These are phyloP conservation scores for Holothuria glaberrima DNA, from an alignment of 35 echinoderm and acorn worm genomes.

Conservation along the genomic window DNA sequence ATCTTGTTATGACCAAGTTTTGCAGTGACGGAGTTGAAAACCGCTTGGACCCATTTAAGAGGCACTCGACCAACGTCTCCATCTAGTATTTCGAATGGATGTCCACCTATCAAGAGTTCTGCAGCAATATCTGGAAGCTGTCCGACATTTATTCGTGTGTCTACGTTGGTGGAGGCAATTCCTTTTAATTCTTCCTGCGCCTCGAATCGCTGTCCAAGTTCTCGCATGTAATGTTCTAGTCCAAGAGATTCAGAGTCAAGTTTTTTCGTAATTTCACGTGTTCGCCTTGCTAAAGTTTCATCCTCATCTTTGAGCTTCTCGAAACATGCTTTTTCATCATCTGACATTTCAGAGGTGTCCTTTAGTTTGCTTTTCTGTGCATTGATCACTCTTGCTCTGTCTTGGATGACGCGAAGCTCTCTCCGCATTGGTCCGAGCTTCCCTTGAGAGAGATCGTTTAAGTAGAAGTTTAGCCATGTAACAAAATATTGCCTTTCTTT, in stretches of 20 bases:
- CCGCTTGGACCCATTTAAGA: slow-evolving; percentile 40
- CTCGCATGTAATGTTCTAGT: slow-evolving; percentile 40
- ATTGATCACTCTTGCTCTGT: background rate
- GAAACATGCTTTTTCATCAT: background rate
- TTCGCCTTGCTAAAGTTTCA: background rate
- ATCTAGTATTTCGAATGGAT: slow-evolving; percentile 55
- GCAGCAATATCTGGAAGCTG: slow-evolving; percentile 41
- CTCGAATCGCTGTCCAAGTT: slow-evolving; percentile 45
- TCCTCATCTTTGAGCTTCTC: background rate
- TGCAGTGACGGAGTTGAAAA: background rate
- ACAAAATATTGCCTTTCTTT: background rate
- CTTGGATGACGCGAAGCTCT: slow-evolving; percentile 10
- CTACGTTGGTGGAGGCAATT: background rate
- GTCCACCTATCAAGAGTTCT: slow-evolving; percentile 20
- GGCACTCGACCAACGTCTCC: slow-evolving; percentile 32
- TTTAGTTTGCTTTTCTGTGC: slow-evolving; percentile 19
- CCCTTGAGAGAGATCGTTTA: too few relatives aligned
- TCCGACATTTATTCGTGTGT: background rate
- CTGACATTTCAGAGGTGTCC: background rate
- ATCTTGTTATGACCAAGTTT: background rate
- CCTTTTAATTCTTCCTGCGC: background rate
- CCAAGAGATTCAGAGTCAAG: slow-evolving; percentile 38
- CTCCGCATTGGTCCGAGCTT: slow-evolving; percentile 1
- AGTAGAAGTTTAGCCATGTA: slow-evolving; percentile 43
- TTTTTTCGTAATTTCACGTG: background rate